A percentile compares a stretch with the other conserved stretches of the same genome.
These are phyloP conservation scores for Notodonta dromedarius DNA, from an alignment of 2,888 invertebrate species.

Conservation along the genomic window DNA sequence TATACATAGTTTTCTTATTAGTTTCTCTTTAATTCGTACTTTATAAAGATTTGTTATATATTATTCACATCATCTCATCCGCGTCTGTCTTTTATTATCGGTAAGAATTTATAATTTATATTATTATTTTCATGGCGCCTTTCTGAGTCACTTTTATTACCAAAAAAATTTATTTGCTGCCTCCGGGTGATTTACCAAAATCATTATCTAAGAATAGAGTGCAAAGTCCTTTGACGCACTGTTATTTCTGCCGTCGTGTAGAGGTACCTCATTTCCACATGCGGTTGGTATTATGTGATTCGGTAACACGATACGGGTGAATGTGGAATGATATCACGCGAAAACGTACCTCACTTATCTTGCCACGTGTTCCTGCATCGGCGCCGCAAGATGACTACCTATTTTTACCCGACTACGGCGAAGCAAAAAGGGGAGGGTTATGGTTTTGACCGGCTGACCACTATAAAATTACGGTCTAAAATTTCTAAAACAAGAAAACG, in stretches of 20 bases:
- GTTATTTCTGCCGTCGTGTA: background rate
- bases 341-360: background rate
- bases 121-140: conserved; percentile 12
- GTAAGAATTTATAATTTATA: conserved; percentile 30
- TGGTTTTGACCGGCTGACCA: too few relatives aligned
- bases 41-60: conserved; percentile 31
- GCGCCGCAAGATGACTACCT: background rate
- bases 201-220: too few relatives aligned
- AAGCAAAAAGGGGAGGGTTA: too few relatives aligned
- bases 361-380: background rate
- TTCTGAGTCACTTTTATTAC: conserved; percentile 2
- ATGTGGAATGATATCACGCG: background rate
- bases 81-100: conserved; percentile 28
- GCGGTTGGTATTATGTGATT: background rate
- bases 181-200: conserved; percentile 8
- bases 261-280: background rate
- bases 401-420: background rate
- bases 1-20: conserved; percentile 18
- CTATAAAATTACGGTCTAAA: too few relatives aligned
- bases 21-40: conserved; percentile 21
- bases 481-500: too few relatives aligned
- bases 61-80: conserved; percentile 27
- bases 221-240: too few relatives aligned
- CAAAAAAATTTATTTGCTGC: conserved; percentile 9
- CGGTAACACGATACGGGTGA: background rate